Evolutionary conservation across 1,140 invertebrate genomes (phyloP), one percentile per base, ranked within the genome.

Genomic region (Druon quercuslanigerum): DNA sequence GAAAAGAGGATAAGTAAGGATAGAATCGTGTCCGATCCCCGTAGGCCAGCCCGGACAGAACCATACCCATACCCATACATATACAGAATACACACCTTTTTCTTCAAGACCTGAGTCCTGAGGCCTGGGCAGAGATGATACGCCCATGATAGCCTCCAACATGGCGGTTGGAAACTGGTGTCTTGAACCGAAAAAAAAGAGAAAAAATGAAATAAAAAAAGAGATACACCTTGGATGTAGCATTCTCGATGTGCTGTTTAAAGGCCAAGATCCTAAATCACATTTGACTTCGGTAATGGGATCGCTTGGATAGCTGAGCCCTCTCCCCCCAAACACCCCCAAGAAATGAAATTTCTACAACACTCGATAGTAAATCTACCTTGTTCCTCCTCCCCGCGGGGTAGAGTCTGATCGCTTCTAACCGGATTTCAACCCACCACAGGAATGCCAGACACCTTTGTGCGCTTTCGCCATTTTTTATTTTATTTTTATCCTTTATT

Each of bases 231-330:
- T 72, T 74, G 72, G 33, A 66, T 66, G 76, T 73, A 76, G 75
- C 51, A 77, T 77, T n/a, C 74, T 60, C 72, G 72, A 75, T 77
- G 77, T 76, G 77, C 76, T 78, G 78, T 81, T 84, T 71, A 40
- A 20, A 83, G 79, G 74, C 81, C 83, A 86, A 70, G 86, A 88
- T 88, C 87, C 85, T 90, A 90, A 90, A 90, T 90, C 88, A 90
- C 87, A 84, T 90, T 89, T 89, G 88, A 89, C 88, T 89, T 75
- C 82, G 78, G 83, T 89, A 86, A 89, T 87, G 85, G 85, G 85
- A 87, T 85, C 86, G 84, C 84, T 82, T 33, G 83, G 83, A 86
- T 11, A 20, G 8, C 56, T 57, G 52, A 54, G 52, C n/a, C 25
- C 25, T 66, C 57, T 33, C 3, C 25, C 25, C 4, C 52, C 11